Base-by-base conservation (phyloP, 2,888 invertebrate species). In the Bombyx huttoni region DNA sequence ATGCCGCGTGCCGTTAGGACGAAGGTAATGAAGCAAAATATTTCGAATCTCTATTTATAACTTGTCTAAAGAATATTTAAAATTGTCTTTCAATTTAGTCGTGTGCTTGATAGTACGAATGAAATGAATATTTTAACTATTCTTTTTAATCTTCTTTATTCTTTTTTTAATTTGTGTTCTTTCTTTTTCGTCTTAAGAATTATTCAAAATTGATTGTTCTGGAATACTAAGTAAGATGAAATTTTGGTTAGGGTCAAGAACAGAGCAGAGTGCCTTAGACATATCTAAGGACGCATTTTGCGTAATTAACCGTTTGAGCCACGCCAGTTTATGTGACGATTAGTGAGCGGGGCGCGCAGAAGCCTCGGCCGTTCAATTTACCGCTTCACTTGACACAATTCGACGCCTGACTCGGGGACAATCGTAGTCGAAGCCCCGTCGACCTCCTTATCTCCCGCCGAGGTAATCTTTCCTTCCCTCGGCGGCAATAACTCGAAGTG, bases 311-410 rank as follows among this genome's bases (percentile, higher is more conserved):
- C 75, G 78, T 78, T 77, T 75, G 74, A 76, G 78, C 69, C 67
- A 72, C 67, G 73, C 75, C 79, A 85, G 86, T 88, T 86, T 85
- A 85, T 84, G 86, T 78, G 83, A 75, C 85, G 85, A 87, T 87
- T 88, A 87, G 84, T 81, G 85, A 77, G 78, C 80, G 67, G 68
- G 75, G 77, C 76, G 81, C 78, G 78, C 83, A 81, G 80, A 84
- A 82, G 81, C 82, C 81, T 83, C 83, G 87, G 81, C 85, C 87
- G 86, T 88, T 88, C 87, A 88, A 88, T 88, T 88, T 88, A 81
- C 86, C 86, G 87, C 78, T 88, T 88, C 87, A 87, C 87, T 88
- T 88, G 87, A 88, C 87, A 88, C 87, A 88, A 88, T 87, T 87
- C 86, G 87, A 88, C 81, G 86, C 85, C 86, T 85, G 87, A 85